Percentiles rank a stretch among this genome's conserved stretches.
phyloP scores from a whole-genome alignment of 2,797 vertebrate genomes.

The Acrossocheilus fasciatus region DNA sequence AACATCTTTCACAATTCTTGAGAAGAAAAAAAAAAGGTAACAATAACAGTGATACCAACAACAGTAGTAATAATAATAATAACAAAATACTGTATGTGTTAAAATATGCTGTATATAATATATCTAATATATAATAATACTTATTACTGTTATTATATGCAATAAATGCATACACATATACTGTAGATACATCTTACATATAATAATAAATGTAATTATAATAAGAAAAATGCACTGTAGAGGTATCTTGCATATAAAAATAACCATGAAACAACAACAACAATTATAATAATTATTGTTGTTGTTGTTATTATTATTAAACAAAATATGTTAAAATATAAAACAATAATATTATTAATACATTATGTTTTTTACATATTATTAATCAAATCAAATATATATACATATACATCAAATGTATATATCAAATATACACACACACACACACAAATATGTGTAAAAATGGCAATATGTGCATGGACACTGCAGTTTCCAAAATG shows the following conservation, averaged over 20 bases:
- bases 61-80: neutral
- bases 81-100: neutral
- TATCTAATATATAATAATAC: neutral
- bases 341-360: neutral
- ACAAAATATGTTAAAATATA: too few species aligned
- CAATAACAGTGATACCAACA: too few species aligned
- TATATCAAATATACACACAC: too few species aligned
- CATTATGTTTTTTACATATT: neutral
- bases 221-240: too few species aligned
- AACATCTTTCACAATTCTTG: neutral
- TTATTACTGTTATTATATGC: neutral
- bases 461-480: conserved; percentile 9
- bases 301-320: too few species aligned
- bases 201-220: too few species aligned
- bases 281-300: too few species aligned
- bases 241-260: neutral
- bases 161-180: too few species aligned
- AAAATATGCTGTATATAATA: neutral
- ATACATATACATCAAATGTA: neutral
- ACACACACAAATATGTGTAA: too few species aligned
- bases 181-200: too few species aligned
- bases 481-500: conserved; percentile 14
- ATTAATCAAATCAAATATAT: neutral
- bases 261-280: too few species aligned
- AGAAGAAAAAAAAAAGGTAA: neutral